Evolutionary conservation across 2,113 vertebrate genomes (phyloP), one percentile per base, ranked within the genome.

Genomic region (Strix uralensis): DNA sequence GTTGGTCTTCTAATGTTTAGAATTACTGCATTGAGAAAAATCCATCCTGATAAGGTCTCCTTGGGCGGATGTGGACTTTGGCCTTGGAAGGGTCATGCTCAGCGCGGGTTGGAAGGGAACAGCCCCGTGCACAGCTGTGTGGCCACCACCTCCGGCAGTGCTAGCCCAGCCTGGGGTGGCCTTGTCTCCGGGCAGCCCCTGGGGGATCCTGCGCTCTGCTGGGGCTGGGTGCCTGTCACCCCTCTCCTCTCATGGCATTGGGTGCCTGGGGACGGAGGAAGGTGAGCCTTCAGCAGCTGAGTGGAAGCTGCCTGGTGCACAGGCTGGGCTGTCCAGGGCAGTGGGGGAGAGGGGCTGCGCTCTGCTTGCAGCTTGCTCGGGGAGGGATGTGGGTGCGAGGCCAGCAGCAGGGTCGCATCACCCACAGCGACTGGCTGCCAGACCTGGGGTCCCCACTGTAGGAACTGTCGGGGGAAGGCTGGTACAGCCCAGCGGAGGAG

Each of bases 381-480:
- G 36, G 36, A 42, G 46, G 26, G 46, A 9, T 4, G 8, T 7
- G 54, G 23, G 36, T 36, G 38, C 9, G 7, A 61, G 32, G 46
- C 52, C 21, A 38, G 46, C 65, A 36, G 63, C 32, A 21, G 30
- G 74, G 38, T 62, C 22, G 7, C 47, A 10, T 15, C 47, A 10
- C 47, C 47, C 4, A 2, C 63, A 27, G 85, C 1, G 7, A 15
- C 32, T 14, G 36, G 10, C 26, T 38, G 55, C 38, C 38, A 34
- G 65, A 13, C 40, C 27, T 25, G 38, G 1, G 4, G 16, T 59
- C 20, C 46, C 20, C 0, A 2, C 32, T 17, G 30, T 4, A 27
- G 84, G 20, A 78, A 7, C 36, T 0, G 0, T 7, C 0, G 4
- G 54, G 38, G 38, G 29, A 40, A 29, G 54, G 32, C 26, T 0